Evolutionary conservation across 2,888 invertebrate genomes (phyloP), one percentile per base, ranked within the genome.

Genomic region (Epinotia ramella): DNA sequence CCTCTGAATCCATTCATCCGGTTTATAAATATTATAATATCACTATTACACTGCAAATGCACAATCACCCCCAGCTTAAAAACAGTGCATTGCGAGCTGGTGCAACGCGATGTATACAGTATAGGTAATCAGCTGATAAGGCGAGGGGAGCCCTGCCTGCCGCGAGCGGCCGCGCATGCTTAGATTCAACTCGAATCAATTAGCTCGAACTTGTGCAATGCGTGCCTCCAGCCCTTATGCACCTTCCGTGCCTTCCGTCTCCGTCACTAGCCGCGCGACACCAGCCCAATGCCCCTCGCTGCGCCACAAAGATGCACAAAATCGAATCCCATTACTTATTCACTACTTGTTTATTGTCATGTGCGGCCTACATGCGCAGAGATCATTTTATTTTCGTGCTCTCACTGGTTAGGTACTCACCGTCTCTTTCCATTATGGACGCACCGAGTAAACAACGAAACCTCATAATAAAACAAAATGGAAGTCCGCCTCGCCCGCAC

Each of bases 391-490:
- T 81, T 81, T 79, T 79, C 77, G 79, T 78, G 78, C 84, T 85
- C 83, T 80, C 77, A 82, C 80, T 83, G 80, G 83, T 78, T 83
- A 82, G 81, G 80, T 84, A 94, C 94, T 92, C 88, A 94, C 94
- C 94, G 88, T 90, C 85, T 89, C 87, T 92, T 90, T 90, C 92
- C 93, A 93, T 93, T 91, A 93, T 84, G 84, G 85, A 88, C 84
- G 87, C 90, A 88, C 91, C 88, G 86, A 89, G 90, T 93, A 92
- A 92, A 93, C 93, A 93, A 92, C 88, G 85, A 86, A 90, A 89
- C 90, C 92, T 89, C 92, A 93, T 93, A 91, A 89, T 93, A 93
- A 91, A 93, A 94, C 94, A 94, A 94, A 94, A 94, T 94, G 94
- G 94, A 93, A 91, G 94, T 90, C 89, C 86, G 85, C 86, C 86